Conservation (phyloP, 1,140 invertebrate species). For the Philotrypesis tridentata region DNA sequence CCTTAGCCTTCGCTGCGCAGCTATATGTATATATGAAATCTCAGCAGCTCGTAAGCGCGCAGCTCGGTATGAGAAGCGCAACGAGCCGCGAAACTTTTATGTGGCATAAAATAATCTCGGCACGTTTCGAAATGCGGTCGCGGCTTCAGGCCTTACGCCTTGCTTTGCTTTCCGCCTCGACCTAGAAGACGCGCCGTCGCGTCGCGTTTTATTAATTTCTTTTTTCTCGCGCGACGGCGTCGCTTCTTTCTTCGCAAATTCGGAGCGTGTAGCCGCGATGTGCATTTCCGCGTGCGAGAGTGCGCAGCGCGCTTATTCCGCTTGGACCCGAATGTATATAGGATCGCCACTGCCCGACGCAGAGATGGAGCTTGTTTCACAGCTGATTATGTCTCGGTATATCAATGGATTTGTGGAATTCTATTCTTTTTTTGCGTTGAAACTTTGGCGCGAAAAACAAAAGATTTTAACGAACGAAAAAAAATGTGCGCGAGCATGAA, state of each 20-base stretch:
- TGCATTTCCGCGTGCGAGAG: background rate
- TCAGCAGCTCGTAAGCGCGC: background rate
- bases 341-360: too few relatives aligned
- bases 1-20: too few relatives aligned
- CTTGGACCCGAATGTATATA: too few relatives aligned
- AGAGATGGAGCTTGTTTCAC: too few relatives aligned
- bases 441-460: too few relatives aligned
- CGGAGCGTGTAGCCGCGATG: background rate
- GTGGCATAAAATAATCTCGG: constrained; percentile 26
- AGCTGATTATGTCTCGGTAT: too few relatives aligned
- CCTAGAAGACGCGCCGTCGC: background rate
- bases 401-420: too few relatives aligned
- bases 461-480: too few relatives aligned
- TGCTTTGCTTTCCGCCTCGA: background rate
- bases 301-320: background rate
- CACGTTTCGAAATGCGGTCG: constrained; percentile 31
- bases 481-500: too few relatives aligned
- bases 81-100: constrained; percentile 7
- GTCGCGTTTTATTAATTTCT: background rate
- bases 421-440: too few relatives aligned
- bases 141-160: background rate
- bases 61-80: background rate
- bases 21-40: background rate
- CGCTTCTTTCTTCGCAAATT: background rate
- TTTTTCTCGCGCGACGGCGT: background rate